Percentiles rank a stretch among this genome's conserved stretches.
Evolutionary conservation across 2,113 vertebrate species (phyloP).

Genomic region (Pachypanchax playfairii): DNA sequence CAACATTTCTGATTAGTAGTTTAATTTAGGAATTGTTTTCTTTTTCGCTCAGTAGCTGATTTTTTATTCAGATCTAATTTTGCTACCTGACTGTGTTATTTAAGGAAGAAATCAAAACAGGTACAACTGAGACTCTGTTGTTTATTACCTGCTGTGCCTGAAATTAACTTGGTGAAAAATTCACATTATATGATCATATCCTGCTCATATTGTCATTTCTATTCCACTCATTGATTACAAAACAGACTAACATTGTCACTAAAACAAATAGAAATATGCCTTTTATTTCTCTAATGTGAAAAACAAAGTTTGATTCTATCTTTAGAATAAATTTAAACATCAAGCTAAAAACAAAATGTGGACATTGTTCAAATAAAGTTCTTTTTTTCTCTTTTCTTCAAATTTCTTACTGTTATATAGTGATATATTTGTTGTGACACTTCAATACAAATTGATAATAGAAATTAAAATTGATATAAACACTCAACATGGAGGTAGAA

Average conservation of each 20-base stretch:
- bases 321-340: background rate
- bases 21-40: too few relatives aligned
- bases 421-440: too few relatives aligned
- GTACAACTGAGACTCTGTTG: background rate
- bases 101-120: background rate
- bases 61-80: too few relatives aligned
- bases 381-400: background rate
- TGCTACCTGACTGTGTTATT: background rate
- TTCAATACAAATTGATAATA: background rate
- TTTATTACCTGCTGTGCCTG: background rate
- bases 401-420: too few relatives aligned
- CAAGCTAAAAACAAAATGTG: background rate
- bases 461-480: background rate
- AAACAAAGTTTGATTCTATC: background rate
- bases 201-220: too few relatives aligned
- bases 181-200: too few relatives aligned
- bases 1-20: background rate
- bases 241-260: background rate
- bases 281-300: background rate
- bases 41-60: too few relatives aligned
- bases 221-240: too few relatives aligned
- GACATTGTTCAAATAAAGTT: background rate
- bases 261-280: background rate
- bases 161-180: background rate
- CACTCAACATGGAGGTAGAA: too few relatives aligned